Evolutionary conservation across 2,797 vertebrate species (phyloP).

Genomic region (Apogon talboti): DNA sequence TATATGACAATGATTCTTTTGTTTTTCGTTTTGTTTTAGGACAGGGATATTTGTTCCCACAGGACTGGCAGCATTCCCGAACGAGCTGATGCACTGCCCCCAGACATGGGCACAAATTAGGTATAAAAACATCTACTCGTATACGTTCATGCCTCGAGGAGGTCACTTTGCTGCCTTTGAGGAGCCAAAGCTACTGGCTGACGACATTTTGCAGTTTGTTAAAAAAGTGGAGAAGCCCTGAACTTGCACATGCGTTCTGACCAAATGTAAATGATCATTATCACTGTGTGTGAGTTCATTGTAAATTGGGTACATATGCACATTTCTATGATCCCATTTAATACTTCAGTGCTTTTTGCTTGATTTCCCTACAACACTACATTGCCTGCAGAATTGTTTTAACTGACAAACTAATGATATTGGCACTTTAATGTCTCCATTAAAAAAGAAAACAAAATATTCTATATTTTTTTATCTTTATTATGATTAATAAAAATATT

Average conservation of each 20-base stretch:
- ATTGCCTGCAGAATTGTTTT: neutral
- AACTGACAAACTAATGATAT: constrained; percentile 31
- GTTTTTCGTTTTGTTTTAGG: constrained; percentile 67
- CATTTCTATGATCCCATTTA: neutral
- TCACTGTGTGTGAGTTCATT: neutral
- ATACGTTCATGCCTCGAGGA: constrained; percentile 86
- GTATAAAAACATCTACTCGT: constrained; percentile 83
- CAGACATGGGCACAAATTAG: constrained; percentile 75
- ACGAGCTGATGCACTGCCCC: constrained; percentile 84
- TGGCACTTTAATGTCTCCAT: constrained; percentile 3
- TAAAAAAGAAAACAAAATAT: constrained; percentile 20
- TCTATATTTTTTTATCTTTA: constrained; percentile 16
- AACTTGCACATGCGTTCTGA: constrained; percentile 12
- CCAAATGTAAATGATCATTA: constrained; percentile 9
- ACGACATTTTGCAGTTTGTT: constrained; percentile 86
- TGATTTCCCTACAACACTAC: constrained; percentile 13
- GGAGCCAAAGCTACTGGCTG: constrained; percentile 87
- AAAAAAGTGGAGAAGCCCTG: constrained; percentile 83
- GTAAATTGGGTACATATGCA: constrained; percentile 4
- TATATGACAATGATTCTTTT: neutral
- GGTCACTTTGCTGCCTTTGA: constrained; percentile 92
- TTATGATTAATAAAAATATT: constrained; percentile 50
- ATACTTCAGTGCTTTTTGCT: neutral
- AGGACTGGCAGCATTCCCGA: constrained; percentile 88
- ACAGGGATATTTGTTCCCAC: constrained; percentile 82